phyloP scores from a whole-genome alignment of 2,797 vertebrate species.

The Chelmon rostratus region DNA sequence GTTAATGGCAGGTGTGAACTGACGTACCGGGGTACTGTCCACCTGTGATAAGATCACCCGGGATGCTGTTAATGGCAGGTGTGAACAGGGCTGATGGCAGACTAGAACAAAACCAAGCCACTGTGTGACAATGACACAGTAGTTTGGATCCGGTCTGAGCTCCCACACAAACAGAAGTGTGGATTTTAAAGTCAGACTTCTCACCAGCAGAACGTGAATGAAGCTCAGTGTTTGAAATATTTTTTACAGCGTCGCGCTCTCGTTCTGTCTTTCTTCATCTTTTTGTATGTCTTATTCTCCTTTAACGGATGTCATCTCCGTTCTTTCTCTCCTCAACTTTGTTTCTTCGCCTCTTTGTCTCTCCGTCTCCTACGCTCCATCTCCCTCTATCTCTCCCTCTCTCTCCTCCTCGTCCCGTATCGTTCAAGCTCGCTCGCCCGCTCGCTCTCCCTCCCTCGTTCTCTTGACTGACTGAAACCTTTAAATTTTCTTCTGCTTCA shows the following conservation, averaged over 20 bases:
- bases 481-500: conserved; percentile 45
- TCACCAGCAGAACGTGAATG: not conserved
- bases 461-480: conserved; percentile 45
- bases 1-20: no score
- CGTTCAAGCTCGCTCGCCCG: conserved; percentile 13
- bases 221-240: not conserved
- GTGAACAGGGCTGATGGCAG: no score
- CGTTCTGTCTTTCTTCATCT: conserved; percentile 45
- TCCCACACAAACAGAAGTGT: no score
- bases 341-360: conserved; percentile 28
- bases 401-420: not conserved
- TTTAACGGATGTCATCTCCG: conserved; percentile 21
- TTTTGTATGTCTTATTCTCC: conserved; percentile 11
- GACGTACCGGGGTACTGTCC: no score
- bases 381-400: not conserved
- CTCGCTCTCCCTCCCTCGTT: not conserved
- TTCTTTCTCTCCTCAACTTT: conserved; percentile 29
- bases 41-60: no score
- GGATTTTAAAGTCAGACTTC: not conserved
- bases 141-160: no score
- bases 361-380: conserved; percentile 3
- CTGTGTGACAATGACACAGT: no score
- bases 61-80: no score
- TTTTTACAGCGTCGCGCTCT: conserved; percentile 28
- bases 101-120: no score